Percentiles rank a stretch among this genome's conserved stretches.
Conservation (phyloP, 2,888 invertebrate genomes). For the Bimastos eiseni region DNA sequence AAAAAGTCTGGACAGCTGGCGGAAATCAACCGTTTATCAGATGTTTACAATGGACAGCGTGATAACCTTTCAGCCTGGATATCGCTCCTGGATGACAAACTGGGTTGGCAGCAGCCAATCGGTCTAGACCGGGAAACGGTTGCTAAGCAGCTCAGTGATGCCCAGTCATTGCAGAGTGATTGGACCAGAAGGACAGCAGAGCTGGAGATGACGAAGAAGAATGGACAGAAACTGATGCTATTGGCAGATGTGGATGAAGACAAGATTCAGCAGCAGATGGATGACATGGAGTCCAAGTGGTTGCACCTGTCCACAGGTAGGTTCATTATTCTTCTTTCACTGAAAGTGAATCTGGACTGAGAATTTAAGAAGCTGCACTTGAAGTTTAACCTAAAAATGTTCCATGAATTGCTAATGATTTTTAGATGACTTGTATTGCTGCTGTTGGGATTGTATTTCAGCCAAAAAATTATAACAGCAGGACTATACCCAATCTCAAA, state of each 20-base stretch:
- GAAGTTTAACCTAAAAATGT: too few species aligned
- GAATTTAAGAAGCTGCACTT: too few species aligned
- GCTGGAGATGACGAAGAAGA: slow-evolving; percentile 22
- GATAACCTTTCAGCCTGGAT: slow-evolving; percentile 23
- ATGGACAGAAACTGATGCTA: slow-evolving; percentile 25
- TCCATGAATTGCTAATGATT: too few species aligned
- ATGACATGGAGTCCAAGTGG: slow-evolving; percentile 28
- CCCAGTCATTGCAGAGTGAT: slow-evolving; percentile 21
- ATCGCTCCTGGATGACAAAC: slow-evolving; percentile 29
- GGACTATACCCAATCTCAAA: too few species aligned
- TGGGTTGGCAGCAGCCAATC: slow-evolving; percentile 27
- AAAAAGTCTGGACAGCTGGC: slow-evolving; percentile 14
- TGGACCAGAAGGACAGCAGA: background rate
- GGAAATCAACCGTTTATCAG: slow-evolving; percentile 8
- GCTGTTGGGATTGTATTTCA: too few species aligned
- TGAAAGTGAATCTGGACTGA: too few species aligned
- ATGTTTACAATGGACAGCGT: slow-evolving; percentile 21
- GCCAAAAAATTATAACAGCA: too few species aligned
- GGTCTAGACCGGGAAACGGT: slow-evolving; percentile 23
- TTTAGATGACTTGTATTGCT: too few species aligned
- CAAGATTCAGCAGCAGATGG: slow-evolving; percentile 27
- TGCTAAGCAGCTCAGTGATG: slow-evolving; percentile 27
- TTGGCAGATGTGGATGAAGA: slow-evolving; percentile 23
- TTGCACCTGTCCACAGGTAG: slow-evolving; percentile 23
- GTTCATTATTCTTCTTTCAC: background rate